Conservation (phyloP, 92 coral and sea anemone species). For the Hydrozoanthus gracilis region DNA sequence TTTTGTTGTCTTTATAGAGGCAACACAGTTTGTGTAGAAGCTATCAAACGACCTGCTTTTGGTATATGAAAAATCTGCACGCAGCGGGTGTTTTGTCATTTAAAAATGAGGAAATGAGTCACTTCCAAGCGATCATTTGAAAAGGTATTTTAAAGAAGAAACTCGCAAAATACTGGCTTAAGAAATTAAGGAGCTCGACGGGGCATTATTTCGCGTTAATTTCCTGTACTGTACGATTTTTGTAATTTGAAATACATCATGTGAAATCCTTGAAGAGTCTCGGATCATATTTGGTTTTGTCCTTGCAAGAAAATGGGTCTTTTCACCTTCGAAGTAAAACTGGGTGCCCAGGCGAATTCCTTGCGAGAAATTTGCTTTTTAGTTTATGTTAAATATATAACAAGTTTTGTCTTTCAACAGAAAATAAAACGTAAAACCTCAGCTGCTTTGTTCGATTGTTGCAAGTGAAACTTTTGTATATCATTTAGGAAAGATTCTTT, state of each 20-base stretch:
- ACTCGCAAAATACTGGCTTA: constrained; percentile 20
- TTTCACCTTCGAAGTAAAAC: neutral
- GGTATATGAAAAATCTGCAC: constrained; percentile 5
- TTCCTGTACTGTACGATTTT: constrained; percentile 31
- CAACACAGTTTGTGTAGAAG: neutral
- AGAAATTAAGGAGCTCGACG: constrained; percentile 29
- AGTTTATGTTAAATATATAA: no score
- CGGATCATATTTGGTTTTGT: neutral
- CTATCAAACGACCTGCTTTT: neutral
- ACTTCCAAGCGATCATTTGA: constrained; percentile 24
- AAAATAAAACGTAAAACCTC: no score
- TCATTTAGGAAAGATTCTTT: no score
- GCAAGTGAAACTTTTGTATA: no score
- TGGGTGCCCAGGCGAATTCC: neutral
- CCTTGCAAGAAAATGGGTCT: neutral
- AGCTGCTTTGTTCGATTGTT: no score
- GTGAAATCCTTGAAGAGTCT: neutral
- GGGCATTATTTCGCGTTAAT: constrained; percentile 40
- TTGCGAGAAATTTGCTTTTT: no score
- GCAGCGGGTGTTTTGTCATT: constrained; percentile 37
- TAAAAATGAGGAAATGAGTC: constrained; percentile 43
- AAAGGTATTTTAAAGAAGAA: constrained; percentile 10
- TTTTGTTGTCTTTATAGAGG: neutral
- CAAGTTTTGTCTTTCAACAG: no score
- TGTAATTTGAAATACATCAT: constrained; percentile 28